Conservation (phyloP, 2,113 vertebrate genomes). For the Acanthochromis polyacanthus region DNA sequence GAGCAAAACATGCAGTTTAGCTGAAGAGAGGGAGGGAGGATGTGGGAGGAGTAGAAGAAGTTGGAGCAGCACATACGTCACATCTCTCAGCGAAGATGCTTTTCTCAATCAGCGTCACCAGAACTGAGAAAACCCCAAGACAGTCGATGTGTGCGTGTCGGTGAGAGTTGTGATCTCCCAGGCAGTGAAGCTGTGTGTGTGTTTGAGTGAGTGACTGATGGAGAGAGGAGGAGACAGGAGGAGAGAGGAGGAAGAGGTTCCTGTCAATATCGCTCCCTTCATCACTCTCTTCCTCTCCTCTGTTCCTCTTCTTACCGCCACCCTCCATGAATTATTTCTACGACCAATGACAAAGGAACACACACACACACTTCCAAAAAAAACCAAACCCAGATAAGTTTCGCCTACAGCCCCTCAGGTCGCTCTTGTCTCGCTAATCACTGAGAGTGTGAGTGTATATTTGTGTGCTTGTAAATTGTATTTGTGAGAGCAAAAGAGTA, state of each 20-base stretch:
- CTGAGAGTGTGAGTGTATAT: not conserved
- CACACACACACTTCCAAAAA: not conserved
- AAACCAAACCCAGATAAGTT: conserved; percentile 10
- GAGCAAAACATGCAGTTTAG: not conserved
- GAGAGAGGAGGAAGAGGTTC: conserved; percentile 71
- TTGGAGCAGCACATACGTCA: not conserved
- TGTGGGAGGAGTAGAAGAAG: not conserved
- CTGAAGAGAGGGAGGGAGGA: not conserved
- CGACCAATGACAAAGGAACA: conserved; percentile 59
- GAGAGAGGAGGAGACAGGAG: conserved; percentile 73
- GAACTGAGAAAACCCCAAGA: conserved; percentile 12
- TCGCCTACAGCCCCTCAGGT: conserved; percentile 22
- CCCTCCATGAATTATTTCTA: conserved; percentile 71
- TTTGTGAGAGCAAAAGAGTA: conserved; percentile 4
- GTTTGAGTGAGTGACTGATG: conserved; percentile 61
- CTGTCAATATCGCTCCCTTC: conserved; percentile 76
- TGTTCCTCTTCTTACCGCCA: conserved; percentile 8
- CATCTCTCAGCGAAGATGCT: conserved; percentile 18
- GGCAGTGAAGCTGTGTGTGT: conserved; percentile 14
- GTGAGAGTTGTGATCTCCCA: conserved; percentile 16
- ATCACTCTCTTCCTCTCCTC: conserved; percentile 42
- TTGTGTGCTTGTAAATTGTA: not conserved
- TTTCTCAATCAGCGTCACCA: conserved; percentile 36
- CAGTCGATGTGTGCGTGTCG: not conserved
- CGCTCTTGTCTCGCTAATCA: conserved; percentile 41